Conservation (phyloP, 2,113 vertebrate species). For the Callopanchax toddi region DNA sequence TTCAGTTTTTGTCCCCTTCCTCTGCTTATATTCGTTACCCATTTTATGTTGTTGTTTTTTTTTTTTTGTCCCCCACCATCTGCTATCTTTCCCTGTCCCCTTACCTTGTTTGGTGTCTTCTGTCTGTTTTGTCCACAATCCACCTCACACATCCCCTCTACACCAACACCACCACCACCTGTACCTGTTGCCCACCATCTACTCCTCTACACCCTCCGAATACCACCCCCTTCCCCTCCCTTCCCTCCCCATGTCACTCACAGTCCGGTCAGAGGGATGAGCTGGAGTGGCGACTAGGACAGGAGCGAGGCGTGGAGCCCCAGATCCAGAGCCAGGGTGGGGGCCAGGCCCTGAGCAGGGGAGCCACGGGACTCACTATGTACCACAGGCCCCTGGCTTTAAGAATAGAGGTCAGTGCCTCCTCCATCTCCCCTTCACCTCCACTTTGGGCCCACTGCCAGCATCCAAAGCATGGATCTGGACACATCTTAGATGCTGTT, state of each 20-base stretch:
- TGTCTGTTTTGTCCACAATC: conserved; percentile 78
- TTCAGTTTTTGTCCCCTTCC: conserved; percentile 20
- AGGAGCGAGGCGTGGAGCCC: conserved; percentile 86
- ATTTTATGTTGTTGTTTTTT: conserved; percentile 77
- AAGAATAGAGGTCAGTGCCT: conserved; percentile 93
- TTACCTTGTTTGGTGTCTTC: conserved; percentile 79
- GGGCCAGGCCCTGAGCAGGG: conserved; percentile 84
- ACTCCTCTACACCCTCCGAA: conserved; percentile 54
- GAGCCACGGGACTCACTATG: conserved; percentile 88
- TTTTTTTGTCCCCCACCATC: conserved; percentile 60
- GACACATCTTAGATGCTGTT: conserved; percentile 3
- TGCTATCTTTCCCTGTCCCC: conserved; percentile 41
- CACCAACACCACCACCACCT: conserved; percentile 79
- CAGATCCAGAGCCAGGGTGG: conserved; percentile 82
- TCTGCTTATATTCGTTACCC: conserved; percentile 60
- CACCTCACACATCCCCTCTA: conserved; percentile 52
- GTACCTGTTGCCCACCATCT: conserved; percentile 50
- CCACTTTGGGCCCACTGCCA: conserved; percentile 15
- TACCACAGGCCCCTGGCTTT: conserved; percentile 90
- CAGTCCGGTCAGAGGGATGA: conserved; percentile 98
- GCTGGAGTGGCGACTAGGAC: conserved; percentile 91
- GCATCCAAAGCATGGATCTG: conserved; percentile 11
- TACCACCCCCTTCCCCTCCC: not conserved
- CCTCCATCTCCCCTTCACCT: conserved; percentile 60
- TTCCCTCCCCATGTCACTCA: conserved; percentile 72